A percentile compares a stretch with the other conserved stretches of the same genome.
Conservation (phyloP, 1,140 invertebrate species). For the Danaus plexippus region DNA sequence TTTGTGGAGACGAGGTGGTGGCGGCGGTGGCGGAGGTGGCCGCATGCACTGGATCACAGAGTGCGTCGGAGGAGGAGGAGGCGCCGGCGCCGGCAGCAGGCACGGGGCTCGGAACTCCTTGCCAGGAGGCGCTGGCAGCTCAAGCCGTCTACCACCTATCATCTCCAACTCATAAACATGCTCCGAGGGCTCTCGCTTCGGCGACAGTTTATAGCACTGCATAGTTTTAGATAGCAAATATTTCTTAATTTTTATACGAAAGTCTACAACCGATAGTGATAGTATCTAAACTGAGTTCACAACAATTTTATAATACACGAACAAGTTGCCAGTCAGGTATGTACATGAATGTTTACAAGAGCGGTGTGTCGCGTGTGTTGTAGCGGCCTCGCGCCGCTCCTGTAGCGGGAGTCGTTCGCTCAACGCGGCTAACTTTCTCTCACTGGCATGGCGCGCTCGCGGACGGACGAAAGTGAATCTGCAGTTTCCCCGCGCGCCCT, state of each 20-base stretch:
- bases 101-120: conserved; percentile 65
- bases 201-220: conserved; percentile 64
- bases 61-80: conserved; percentile 59
- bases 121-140: conserved; percentile 62
- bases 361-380: conserved; percentile 39
- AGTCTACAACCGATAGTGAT: conserved; percentile 8
- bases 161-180: conserved; percentile 50
- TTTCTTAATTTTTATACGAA: neutral
- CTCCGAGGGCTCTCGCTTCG: conserved; percentile 55
- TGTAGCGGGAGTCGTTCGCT: conserved; percentile 62
- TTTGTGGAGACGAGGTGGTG: conserved; percentile 60
- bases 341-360: conserved; percentile 26
- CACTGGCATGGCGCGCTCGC: conserved; percentile 60
- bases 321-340: conserved; percentile 10
- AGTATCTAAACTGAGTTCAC: conserved; percentile 7
- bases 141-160: conserved; percentile 53
- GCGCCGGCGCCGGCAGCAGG: conserved; percentile 64
- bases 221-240: conserved; percentile 32
- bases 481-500: conserved; percentile 53
- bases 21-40: conserved; percentile 73
- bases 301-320: conserved; percentile 16
- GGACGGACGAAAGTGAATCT: conserved; percentile 70
- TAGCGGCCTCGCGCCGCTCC: conserved; percentile 55
- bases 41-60: conserved; percentile 73
- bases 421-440: conserved; percentile 68